These are phyloP conservation scores for Tetragnatha versicolor DNA, from an alignment of 1,140 invertebrate genomes.

Conservation along the genomic window DNA sequence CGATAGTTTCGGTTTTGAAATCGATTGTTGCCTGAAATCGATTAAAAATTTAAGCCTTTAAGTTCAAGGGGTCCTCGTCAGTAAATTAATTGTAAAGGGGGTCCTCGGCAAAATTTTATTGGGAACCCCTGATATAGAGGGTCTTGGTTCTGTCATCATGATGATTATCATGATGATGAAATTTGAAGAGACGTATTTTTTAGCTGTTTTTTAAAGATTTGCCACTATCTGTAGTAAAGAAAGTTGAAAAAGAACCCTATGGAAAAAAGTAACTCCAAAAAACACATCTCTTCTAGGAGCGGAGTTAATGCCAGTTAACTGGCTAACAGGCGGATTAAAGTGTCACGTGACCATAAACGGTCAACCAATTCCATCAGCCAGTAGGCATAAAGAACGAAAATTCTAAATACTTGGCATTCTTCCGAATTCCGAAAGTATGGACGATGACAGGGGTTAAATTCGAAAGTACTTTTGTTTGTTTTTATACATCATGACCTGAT, in stretches of 20 bases:
- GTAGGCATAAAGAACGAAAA: slow-evolving; percentile 35
- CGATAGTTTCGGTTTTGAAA: too few species aligned
- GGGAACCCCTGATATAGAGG: too few species aligned
- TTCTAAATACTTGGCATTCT: slow-evolving; percentile 51
- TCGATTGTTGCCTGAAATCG: too few species aligned
- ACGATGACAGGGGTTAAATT: neutral
- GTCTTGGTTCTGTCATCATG: too few species aligned
- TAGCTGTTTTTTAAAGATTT: neutral
- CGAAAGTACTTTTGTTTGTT: too few species aligned
- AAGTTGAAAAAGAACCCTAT: neutral
- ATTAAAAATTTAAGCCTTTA: too few species aligned
- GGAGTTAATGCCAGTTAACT: too few species aligned
- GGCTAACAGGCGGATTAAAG: too few species aligned
- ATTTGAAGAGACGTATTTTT: neutral
- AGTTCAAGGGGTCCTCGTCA: too few species aligned
- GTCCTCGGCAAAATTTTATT: too few species aligned
- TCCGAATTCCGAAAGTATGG: slow-evolving; percentile 12
- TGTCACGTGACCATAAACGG: slow-evolving; percentile 49
- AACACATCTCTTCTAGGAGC: neutral
- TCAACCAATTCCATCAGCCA: slow-evolving; percentile 20
- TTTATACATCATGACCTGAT: neutral
- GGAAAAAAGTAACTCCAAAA: neutral
- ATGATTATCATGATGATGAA: neutral
- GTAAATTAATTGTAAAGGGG: too few species aligned
- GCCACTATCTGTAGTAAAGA: neutral